Conservation (phyloP, 2,113 vertebrate species). For the Ammospiza caudacuta region DNA sequence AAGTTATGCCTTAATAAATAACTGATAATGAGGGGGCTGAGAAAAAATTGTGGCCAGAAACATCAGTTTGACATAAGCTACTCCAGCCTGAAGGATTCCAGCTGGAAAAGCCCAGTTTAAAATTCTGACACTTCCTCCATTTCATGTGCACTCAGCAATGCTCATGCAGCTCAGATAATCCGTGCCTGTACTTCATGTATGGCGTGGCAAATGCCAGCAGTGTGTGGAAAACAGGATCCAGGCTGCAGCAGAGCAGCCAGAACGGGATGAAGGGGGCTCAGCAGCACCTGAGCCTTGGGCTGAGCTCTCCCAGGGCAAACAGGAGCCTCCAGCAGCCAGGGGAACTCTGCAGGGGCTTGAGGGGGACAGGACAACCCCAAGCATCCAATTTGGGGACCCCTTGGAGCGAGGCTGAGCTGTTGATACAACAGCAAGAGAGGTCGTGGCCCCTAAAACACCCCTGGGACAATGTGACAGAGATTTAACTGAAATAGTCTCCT, state of each 20-base stretch:
- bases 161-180: not conserved
- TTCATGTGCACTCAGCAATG: not conserved
- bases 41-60: not conserved
- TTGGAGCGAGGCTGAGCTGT: not conserved
- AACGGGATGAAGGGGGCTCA: not conserved
- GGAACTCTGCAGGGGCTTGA: not conserved
- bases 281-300: not conserved
- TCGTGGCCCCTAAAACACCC: accelerated
- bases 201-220: not conserved
- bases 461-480: not conserved
- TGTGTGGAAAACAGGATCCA: not conserved
- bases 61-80: not conserved
- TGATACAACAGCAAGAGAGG: not conserved
- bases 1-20: not conserved
- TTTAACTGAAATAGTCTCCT: not conserved
- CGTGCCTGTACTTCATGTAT: accelerated
- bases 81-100: not conserved
- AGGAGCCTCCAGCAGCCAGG: not conserved
- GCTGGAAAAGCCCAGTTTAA: not conserved
- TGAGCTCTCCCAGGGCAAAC: not conserved
- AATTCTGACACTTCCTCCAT: not conserved
- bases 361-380: not conserved
- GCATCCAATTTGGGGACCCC: accelerated
- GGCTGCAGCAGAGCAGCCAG: not conserved
- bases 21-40: not conserved